Evolutionary conservation across 2,113 vertebrate species (phyloP).

Genomic region (Lophotis ruficrista): DNA sequence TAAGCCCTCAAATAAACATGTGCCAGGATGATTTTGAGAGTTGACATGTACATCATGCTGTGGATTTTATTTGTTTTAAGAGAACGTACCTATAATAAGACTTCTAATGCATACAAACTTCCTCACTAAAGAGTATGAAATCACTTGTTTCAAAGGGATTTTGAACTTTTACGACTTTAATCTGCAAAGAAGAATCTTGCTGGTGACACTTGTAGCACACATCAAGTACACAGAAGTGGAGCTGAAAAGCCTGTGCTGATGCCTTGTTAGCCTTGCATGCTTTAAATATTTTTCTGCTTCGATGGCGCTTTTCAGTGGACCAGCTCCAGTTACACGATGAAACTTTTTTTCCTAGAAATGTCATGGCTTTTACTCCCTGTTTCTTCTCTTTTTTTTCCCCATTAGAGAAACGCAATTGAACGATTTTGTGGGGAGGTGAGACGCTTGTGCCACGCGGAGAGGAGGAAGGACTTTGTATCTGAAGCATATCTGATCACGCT

Average conservation of each 20-base stretch:
- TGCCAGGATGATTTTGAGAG: neutral
- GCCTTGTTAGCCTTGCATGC: neutral
- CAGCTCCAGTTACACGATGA: accelerated
- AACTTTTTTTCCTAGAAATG: neutral
- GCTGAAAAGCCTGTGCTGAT: neutral
- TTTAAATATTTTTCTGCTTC: neutral
- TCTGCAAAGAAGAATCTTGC: neutral
- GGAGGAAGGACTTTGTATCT: constrained; percentile 97
- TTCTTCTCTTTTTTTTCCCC: neutral
- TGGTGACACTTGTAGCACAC: neutral
- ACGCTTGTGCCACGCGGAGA: constrained; percentile 90
- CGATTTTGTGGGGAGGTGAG: constrained; percentile 95
- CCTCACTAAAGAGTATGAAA: neutral
- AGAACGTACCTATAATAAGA: neutral
- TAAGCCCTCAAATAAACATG: neutral
- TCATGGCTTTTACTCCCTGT: neutral
- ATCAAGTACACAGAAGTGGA: neutral
- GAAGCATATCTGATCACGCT: constrained; percentile 95
- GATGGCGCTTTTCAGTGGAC: neutral
- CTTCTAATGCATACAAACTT: neutral
- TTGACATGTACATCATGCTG: neutral
- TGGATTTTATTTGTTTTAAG: neutral
- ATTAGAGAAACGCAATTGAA: constrained; percentile 92
- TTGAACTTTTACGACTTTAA: neutral
- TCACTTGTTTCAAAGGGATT: neutral